Evolutionary conservation across 2,113 vertebrate genomes (phyloP).

Genomic region (Phylloscopus trochiloides): DNA sequence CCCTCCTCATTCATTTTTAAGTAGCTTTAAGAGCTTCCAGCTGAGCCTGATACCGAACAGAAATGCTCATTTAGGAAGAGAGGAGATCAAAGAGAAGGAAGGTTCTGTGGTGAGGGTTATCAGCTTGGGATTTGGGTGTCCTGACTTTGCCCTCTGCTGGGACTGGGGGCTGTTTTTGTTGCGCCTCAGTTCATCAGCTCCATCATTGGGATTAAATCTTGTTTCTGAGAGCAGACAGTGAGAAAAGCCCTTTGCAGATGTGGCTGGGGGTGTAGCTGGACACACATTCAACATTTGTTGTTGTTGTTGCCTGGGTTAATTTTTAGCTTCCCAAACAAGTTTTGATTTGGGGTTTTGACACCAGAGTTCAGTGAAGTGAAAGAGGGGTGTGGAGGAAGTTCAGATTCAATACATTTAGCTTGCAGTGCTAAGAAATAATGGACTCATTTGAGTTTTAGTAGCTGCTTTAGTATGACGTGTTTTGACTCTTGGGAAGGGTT

Average conservation of each 20-base stretch:
- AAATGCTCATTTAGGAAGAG: neutral
- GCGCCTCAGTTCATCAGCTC: neutral
- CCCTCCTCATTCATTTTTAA: neutral
- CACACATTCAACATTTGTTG: neutral
- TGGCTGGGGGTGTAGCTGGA: neutral
- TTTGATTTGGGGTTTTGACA: neutral
- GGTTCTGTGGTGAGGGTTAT: neutral
- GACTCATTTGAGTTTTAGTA: neutral
- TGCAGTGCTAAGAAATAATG: neutral
- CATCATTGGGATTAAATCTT: neutral
- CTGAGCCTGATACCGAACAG: neutral
- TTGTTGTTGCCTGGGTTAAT: conserved; percentile 26
- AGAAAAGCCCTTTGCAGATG: neutral
- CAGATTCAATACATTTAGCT: neutral
- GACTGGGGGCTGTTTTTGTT: neutral
- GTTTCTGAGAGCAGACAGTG: neutral
- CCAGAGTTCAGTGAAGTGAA: neutral
- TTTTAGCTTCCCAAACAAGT: neutral
- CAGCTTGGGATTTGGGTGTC: neutral
- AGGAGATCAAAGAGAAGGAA: neutral
- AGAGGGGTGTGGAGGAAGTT: neutral
- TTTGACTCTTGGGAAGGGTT: neutral
- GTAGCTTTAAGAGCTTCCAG: neutral
- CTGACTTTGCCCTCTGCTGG: neutral
- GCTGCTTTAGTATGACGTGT: neutral